A percentile compares a stretch with the other conserved stretches of the same genome.
phyloP scores from a whole-genome alignment of 2,797 vertebrate genomes.

The Pteropus rufus region DNA sequence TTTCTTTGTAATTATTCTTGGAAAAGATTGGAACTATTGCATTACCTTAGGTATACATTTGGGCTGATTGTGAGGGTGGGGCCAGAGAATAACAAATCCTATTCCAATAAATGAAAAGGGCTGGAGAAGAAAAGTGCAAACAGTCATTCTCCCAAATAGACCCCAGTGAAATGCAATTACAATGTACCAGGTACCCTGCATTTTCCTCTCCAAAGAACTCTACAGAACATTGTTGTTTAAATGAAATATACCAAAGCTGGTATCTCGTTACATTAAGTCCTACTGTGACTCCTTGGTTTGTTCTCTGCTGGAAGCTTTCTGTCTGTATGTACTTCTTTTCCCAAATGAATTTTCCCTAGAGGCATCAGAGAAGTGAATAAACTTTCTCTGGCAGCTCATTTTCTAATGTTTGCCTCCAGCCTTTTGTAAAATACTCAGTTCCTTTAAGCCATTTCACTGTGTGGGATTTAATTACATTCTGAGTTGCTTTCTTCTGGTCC shows the following conservation, averaged over 20 bases:
- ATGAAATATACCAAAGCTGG: constrained; percentile 10
- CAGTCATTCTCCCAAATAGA: constrained; percentile 24
- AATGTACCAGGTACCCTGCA: neutral
- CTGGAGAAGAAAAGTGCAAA: neutral
- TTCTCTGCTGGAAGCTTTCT: neutral
- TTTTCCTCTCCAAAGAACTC: constrained; percentile 22
- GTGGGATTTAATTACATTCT: constrained; percentile 6
- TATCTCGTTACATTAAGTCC: neutral
- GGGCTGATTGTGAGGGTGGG: neutral
- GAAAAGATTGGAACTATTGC: neutral
- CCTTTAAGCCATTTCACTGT: constrained; percentile 19
- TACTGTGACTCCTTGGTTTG: neutral
- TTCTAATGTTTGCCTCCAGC: neutral
- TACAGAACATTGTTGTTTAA: neutral
- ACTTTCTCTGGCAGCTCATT: neutral
- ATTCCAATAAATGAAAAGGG: neutral
- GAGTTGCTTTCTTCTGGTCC: neutral
- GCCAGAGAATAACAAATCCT: constrained; percentile 2
- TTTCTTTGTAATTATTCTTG: neutral
- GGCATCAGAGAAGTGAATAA: neutral
- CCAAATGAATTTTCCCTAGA: neutral
- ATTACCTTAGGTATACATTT: neutral
- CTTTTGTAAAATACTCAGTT: constrained; percentile 21
- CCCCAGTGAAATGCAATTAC: neutral
- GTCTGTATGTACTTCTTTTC: neutral